Conservation (phyloP, 2,797 vertebrate species). For the Anguilla megastoma region DNA sequence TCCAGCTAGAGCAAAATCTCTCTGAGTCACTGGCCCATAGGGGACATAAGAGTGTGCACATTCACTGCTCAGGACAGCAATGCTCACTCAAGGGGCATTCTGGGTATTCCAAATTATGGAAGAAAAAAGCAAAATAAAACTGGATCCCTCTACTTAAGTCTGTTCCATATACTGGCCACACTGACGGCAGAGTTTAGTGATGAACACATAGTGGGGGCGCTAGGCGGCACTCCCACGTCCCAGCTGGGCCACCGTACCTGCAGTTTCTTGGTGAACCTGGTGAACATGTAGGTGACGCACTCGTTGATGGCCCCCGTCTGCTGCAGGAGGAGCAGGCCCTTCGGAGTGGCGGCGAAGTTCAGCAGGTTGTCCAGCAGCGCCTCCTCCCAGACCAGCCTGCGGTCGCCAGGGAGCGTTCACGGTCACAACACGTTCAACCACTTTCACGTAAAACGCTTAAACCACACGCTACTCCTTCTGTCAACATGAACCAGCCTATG, state of each 20-base stretch:
- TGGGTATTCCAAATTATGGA: not conserved
- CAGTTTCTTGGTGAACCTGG: constrained; percentile 82
- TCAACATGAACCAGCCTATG: not conserved
- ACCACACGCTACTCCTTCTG: not conserved
- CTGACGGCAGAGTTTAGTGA: constrained; percentile 27
- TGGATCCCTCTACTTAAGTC: too few species aligned
- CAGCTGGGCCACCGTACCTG: constrained; percentile 71
- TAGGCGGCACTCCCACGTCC: not conserved
- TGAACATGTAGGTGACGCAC: constrained; percentile 89
- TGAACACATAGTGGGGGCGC: not conserved
- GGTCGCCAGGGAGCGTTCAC: not conserved
- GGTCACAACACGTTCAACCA: not conserved
- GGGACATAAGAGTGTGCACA: too few species aligned
- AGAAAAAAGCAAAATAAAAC: not conserved
- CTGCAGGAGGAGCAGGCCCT: constrained; percentile 88
- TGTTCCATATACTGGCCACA: not conserved
- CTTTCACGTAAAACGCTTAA: not conserved
- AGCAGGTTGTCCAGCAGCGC: constrained; percentile 89
- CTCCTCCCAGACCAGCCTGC: constrained; percentile 87
- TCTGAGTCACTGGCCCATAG: too few species aligned
- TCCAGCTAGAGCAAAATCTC: not conserved
- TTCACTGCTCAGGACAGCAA: not conserved
- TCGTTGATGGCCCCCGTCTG: constrained; percentile 84
- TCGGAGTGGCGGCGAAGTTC: constrained; percentile 89
- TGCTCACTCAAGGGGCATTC: not conserved